Base-by-base conservation (phyloP, 2,888 invertebrate genomes). In the Epinotia nisella region DNA sequence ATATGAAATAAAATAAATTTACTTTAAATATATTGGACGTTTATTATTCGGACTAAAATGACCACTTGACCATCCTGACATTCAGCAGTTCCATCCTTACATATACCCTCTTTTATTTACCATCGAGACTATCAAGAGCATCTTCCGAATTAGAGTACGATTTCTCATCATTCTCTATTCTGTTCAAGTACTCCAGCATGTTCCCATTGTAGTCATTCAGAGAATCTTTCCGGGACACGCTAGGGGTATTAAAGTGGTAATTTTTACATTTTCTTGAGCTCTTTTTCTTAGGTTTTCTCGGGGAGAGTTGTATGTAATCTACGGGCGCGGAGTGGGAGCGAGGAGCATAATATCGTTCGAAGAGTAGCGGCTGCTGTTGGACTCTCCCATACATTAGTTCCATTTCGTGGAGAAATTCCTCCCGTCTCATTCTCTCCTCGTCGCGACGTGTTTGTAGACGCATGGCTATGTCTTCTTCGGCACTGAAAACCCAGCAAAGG, bases 301-400 rank as follows among this genome's bases (percentile, higher is more conserved):
- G 92, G 1, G 91, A 92, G 17, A 90, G 75, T 71, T 89, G 89
- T 60, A 90, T 77, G 58, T 83, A 85, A 66, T 92, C 90, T 2
- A 86, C 75, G 0, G 88, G 84, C 0, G 84, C 82, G 2, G 89
- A 86, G 7, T 86, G 78, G 1, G 87, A 84, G n/a, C 90, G 80
- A 0, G 95, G 95, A 74, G 95, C 95, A 59, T 96, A 95, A 81
- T 95, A 95, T 76, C 96, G 90, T 85, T 96, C 96, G 80, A 96
- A 96, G 7, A 96, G 93, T 79, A 96, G 95, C 0, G 96, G 96
- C 78, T 96, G 96, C 77, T 94, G 94, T 70, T 95, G 95, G 0
- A 96, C 96, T 77, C 96, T 92, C 24, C 95, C 95, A 76, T 96
- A 90, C 96, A 96, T 96, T 77, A 95, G 85, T 81, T 96, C 95